Base-by-base conservation (phyloP, 2,888 invertebrate species). In the Volucella inanis region DNA sequence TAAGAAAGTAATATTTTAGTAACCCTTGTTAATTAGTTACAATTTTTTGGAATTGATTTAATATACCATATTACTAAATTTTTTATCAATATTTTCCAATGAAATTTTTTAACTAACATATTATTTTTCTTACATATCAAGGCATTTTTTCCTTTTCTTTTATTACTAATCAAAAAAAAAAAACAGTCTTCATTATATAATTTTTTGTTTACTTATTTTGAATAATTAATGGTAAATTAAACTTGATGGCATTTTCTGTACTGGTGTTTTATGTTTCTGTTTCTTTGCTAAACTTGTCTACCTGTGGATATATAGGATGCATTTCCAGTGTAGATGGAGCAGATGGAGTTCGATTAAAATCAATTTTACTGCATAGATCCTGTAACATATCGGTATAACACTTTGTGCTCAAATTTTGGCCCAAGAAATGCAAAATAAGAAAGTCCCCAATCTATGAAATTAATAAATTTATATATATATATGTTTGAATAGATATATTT, bases 291-390 rank as follows among this genome's bases (percentile, higher is more conserved):
- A 94, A 96, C 90, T 95, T 95, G 41, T 95, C 95, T 83, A 95
- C 95, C 90, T 95, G 95, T 31, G 97, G 96, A 91, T 97, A 97
- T 82, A 97, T 96, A 6, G 96, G 96, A 75, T 96, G 95, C 95
- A 97, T 96, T 93, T 97, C 97, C 87, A 97, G 92, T 15, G 97
- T 97, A 70, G 97, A 97, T 0, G 97, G 97, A 2, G 97, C 97
- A 0, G 97, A 97, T 0, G 97, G 97, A 81, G 96, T 95, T 90
- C 96, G 95, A 88, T 95, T 94, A 83, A 94, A 94, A 59, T 95
- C 90, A 18, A 92, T 87, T 41, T 88, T 84, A 81, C 88, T 87
- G 84, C 91, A 91, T n/a, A 97, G 92, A 89, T 97, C 96, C 88
- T 96, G 95, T 89, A 97, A 90, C 87, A 97, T 95, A 90, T 97